Percentiles rank a stretch among this genome's conserved stretches.
Conservation (phyloP, 2,113 vertebrate species). For the Sander lucioperca region DNA sequence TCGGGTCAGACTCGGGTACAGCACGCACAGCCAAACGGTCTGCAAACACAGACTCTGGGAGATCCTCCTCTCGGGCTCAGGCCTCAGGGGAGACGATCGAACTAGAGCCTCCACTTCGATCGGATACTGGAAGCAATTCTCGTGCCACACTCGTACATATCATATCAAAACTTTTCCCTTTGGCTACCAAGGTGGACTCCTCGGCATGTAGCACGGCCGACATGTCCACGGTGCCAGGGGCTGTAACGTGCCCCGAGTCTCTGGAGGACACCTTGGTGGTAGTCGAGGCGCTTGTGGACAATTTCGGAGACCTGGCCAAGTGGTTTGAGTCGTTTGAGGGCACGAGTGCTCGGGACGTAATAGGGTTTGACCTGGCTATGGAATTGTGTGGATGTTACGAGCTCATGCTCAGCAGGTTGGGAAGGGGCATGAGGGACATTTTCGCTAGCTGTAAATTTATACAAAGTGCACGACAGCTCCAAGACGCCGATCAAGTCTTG, state of each 20-base stretch:
- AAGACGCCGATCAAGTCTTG: not conserved
- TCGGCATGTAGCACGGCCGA: not conserved
- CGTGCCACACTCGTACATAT: not conserved
- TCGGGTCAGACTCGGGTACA: too few relatives aligned
- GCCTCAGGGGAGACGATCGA: accelerated
- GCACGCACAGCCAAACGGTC: not conserved
- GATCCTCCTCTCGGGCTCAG: not conserved
- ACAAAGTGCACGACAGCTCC: not conserved
- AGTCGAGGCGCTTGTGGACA: not conserved
- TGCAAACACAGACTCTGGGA: not conserved
- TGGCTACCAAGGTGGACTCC: not conserved
- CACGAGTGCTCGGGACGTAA: not conserved
- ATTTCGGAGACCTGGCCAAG: not conserved
- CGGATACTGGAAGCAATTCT: not conserved
- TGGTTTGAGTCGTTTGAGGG: slow-evolving; percentile 17
- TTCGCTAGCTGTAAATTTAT: not conserved
- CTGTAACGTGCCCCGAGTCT: too few relatives aligned
- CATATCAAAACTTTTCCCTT: slow-evolving; percentile 19
- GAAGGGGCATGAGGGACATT: not conserved
- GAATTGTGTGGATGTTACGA: not conserved
- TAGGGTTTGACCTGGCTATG: not conserved
- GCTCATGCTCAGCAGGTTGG: not conserved
- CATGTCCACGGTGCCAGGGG: too few relatives aligned
- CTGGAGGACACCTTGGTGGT: not conserved
- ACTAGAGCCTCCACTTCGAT: not conserved